Base-by-base conservation (phyloP, 2,113 vertebrate genomes). In the Atherinomorus stipes region DNA sequence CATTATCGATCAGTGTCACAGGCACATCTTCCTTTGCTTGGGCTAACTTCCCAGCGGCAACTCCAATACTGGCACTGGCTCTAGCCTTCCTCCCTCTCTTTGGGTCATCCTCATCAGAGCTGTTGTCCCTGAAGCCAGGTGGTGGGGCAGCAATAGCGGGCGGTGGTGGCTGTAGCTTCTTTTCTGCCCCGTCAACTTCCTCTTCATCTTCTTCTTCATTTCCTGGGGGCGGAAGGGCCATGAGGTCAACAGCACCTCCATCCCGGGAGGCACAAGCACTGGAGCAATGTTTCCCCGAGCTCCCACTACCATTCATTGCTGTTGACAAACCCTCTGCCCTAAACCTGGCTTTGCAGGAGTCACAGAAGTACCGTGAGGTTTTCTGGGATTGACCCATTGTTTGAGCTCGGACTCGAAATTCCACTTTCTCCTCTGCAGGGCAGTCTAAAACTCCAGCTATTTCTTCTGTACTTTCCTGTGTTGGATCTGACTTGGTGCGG, bases 101-200 rank as follows among this genome's bases (percentile, higher is more conserved):
- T 59, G 93, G 74, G 64, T 99, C 97, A 0, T 99, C 98, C 85
- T 99, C 98, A 4, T 99, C 98, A 0, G 98, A 99, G 80, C 97
- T 98, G 91, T 99, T 98, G 91, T 99, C 98, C 71, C 96, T 94
- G 91, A 99, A 99, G 64, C 98, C 98, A 0, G 98, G 98, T 22
- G 98, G 98, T 4, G 98, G 98, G 1, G 96, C 97, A 0, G 98
- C 94, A 18, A 98, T 97, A 75, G 96, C 95, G 0, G 96, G 94
- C 77, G 95, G 94, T 76, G 97, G 93, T 31, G 94, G 16, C 91
- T 96, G 92, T 90, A 25, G 93, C 90, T 91, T 94, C 88, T 94
- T 86, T 90, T 90, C 89, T 75, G 86, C 78, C 65, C 53, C 81
- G 11, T 91, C 89, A 45, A 45, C 91, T 58, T 86, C 94, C 59